Evolutionary conservation across 2,888 invertebrate genomes (phyloP).

Genomic region (Zhengitettix transpicula): DNA sequence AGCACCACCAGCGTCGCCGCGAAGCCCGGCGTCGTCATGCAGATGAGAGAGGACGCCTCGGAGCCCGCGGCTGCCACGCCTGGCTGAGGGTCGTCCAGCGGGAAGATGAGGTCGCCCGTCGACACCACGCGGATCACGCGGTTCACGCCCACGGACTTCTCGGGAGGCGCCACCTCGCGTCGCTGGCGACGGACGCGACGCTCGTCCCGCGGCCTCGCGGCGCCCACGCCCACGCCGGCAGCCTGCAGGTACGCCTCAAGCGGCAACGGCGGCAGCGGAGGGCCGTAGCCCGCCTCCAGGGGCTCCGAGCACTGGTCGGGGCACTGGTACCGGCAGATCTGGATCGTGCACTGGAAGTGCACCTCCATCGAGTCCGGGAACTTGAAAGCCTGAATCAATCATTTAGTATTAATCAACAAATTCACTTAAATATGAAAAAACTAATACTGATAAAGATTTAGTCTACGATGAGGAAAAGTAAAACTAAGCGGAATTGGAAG

Average conservation of each 20-base stretch:
- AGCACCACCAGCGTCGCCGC: constrained; percentile 71
- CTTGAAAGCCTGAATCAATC: constrained; percentile 49
- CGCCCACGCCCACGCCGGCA: constrained; percentile 14
- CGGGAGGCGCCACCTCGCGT: constrained; percentile 27
- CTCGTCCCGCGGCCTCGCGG: constrained; percentile 54
- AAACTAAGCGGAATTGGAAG: too few relatives aligned
- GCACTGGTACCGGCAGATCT: constrained; percentile 83
- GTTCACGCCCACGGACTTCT: constrained; percentile 72
- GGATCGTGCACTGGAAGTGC: constrained; percentile 88
- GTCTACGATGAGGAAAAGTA: too few relatives aligned
- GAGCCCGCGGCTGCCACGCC: constrained; percentile 20
- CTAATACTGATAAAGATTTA: too few relatives aligned
- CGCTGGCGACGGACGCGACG: constrained; percentile 21
- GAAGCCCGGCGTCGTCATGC: constrained; percentile 90
- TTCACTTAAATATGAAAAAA: too few relatives aligned
- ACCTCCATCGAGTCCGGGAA: constrained; percentile 95
- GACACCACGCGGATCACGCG: constrained; percentile 81
- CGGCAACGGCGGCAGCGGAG: constrained; percentile 38
- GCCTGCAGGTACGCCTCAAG: constrained; percentile 48
- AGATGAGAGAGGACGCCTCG: constrained; percentile 44
- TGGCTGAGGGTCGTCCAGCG: constrained; percentile 42
- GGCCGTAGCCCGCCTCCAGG: constrained; percentile 40
- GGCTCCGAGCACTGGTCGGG: constrained; percentile 76
- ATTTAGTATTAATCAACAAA: too few relatives aligned
- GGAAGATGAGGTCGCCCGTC: constrained; percentile 73